Evolutionary conservation across 1,140 invertebrate genomes (phyloP).

Genomic region (Zophobas atratus): DNA sequence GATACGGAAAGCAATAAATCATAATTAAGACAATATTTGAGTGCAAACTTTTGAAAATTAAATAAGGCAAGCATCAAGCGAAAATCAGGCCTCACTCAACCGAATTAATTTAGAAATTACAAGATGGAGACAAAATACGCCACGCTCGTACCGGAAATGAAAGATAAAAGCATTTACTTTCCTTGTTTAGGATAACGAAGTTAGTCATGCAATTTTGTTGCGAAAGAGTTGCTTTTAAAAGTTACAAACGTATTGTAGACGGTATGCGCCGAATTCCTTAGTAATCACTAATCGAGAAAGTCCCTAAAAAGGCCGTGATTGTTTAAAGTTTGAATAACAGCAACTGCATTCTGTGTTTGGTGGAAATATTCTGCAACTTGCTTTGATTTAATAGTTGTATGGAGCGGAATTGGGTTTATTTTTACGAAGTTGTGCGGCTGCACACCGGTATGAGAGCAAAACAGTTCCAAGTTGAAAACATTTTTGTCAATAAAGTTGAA

Average conservation of each 20-base stretch:
- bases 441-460: background rate
- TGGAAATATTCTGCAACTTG: too few relatives aligned
- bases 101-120: constrained; percentile 24
- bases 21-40: constrained; percentile 17
- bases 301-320: too few relatives aligned
- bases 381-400: too few relatives aligned
- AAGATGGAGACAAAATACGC: constrained; percentile 19
- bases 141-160: background rate
- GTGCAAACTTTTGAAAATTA: constrained; percentile 23
- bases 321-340: too few relatives aligned
- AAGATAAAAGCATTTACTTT: constrained; percentile 35
- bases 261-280: too few relatives aligned
- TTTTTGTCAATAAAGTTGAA: constrained; percentile 17
- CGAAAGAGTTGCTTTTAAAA: constrained; percentile 14
- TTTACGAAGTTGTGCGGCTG: background rate
- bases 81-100: constrained; percentile 22
- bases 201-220: constrained; percentile 15
- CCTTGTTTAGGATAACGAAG: constrained; percentile 8
- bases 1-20: constrained; percentile 9
- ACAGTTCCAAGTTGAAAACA: constrained; percentile 2
- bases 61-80: constrained; percentile 6
- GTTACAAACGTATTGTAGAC: background rate
- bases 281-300: too few relatives aligned
- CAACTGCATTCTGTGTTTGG: too few relatives aligned
- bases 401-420: background rate